Conservation (phyloP, 1,140 invertebrate genomes). For the Cherax quadricarinatus region DNA sequence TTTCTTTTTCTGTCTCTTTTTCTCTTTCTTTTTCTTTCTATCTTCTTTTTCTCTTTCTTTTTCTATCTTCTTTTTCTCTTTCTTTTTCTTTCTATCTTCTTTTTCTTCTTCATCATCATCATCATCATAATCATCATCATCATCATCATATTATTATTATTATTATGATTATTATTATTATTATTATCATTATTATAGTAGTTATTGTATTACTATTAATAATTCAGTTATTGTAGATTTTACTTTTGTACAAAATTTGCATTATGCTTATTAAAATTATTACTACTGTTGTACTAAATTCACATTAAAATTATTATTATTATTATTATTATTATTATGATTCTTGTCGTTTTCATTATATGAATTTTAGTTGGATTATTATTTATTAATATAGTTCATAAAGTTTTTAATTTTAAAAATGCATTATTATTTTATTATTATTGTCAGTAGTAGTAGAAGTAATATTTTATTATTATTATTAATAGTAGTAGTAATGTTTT, state of each 20-base stretch:
- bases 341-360: slow-evolving; percentile 20
- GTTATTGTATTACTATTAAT: too few relatives aligned
- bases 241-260: too few relatives aligned
- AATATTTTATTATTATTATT: background rate
- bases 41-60: background rate
- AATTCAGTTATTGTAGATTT: too few relatives aligned
- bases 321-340: background rate
- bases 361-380: slow-evolving; percentile 14
- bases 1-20: background rate
- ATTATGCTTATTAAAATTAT: background rate
- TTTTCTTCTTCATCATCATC: too few relatives aligned
- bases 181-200: too few relatives aligned
- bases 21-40: background rate
- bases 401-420: background rate
- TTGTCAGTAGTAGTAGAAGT: too few relatives aligned
- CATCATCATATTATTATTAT: too few relatives aligned
- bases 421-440: background rate
- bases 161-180: too few relatives aligned
- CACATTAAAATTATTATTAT: background rate
- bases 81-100: too few relatives aligned
- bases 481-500: background rate
- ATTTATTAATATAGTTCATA: background rate
- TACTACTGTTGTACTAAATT: background rate
- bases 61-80: too few relatives aligned
- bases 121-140: too few relatives aligned